Evolutionary conservation across 2,888 invertebrate species (phyloP).

Genomic region (Himalopsyche japonica): DNA sequence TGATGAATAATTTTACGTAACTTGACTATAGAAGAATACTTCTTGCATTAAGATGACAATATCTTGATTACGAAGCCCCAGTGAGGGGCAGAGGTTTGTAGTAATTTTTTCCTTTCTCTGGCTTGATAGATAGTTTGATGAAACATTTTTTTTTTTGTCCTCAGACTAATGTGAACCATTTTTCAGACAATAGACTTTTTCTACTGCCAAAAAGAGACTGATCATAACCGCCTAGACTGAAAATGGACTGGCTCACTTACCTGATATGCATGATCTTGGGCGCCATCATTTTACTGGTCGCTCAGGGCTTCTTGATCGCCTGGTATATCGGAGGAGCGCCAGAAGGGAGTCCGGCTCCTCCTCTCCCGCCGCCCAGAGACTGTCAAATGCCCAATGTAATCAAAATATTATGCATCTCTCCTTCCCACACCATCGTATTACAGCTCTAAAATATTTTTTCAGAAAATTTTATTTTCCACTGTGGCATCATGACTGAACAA

Average conservation of each 20-base stretch:
- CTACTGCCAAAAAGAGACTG: neutral
- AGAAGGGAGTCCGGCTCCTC: slow-evolving; percentile 47
- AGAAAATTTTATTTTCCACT: neutral
- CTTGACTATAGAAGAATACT: neutral
- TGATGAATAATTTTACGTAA: neutral
- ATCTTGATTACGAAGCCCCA: neutral
- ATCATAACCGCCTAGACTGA: neutral
- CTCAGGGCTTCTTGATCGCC: slow-evolving; percentile 50
- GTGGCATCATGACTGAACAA: neutral
- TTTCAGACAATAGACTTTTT: neutral
- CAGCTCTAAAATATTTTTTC: neutral
- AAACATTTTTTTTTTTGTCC: too few species aligned
- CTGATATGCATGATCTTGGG: slow-evolving; percentile 53
- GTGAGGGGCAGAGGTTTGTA: neutral
- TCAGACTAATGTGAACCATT: neutral
- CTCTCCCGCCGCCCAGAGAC: slow-evolving; percentile 48
- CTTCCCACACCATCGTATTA: too few species aligned
- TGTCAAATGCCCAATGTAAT: slow-evolving; percentile 46
- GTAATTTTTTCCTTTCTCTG: neutral
- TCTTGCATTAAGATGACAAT: neutral
- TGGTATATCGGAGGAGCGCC: slow-evolving; percentile 52
- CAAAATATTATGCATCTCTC: neutral
- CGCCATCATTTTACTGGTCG: slow-evolving; percentile 50
- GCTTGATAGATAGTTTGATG: too few species aligned
- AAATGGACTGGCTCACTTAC: slow-evolving; percentile 55